phyloP scores from a whole-genome alignment of 2,797 vertebrate genomes.

The Podargus strigoides region DNA sequence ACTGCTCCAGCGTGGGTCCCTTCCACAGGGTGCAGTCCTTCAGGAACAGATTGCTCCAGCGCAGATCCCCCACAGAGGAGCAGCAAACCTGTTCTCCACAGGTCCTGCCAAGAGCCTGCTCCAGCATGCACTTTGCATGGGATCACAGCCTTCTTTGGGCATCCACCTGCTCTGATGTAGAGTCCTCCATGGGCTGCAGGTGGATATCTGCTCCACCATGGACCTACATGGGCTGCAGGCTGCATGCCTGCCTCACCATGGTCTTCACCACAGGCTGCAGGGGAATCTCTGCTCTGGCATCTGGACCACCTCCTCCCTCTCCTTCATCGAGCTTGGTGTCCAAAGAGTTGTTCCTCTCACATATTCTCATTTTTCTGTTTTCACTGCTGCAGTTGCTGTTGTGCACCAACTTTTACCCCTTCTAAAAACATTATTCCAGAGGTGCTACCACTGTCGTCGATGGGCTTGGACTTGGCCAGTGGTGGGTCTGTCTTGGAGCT shows the following conservation, averaged over 20 bases:
- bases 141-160: background rate
- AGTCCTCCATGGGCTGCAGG: background rate
- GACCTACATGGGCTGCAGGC: background rate
- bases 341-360: background rate
- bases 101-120: background rate
- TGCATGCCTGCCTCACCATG: background rate
- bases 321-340: too few species aligned
- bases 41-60: background rate
- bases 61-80: background rate
- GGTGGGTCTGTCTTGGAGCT: rapidly evolving
- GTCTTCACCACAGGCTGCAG: background rate
- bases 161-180: background rate
- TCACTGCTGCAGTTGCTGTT: background rate
- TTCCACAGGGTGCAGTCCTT: background rate
- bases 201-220: background rate
- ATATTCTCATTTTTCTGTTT: background rate
- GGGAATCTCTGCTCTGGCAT: background rate
- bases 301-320: background rate
- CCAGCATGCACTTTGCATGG: background rate
- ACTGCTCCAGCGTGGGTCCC: background rate
- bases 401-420: background rate
- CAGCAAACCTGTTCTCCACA: background rate
- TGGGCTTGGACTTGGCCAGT: background rate
- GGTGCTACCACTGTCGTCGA: rapidly evolving
- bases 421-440: background rate